phyloP scores from a whole-genome alignment of 2,888 invertebrate species.

The Tetranychus piercei region DNA sequence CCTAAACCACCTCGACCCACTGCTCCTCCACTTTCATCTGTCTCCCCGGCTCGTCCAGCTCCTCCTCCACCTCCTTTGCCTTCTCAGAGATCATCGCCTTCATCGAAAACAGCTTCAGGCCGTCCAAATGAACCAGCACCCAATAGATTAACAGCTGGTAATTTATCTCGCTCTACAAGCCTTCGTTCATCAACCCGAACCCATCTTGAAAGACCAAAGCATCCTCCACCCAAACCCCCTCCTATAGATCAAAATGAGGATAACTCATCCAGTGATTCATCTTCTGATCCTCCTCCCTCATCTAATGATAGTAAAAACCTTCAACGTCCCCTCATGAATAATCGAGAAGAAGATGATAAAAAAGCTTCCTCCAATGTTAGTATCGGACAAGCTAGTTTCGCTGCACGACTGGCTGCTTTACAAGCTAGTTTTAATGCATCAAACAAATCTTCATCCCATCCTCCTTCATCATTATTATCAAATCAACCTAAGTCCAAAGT shows the following conservation, averaged over 20 bases:
- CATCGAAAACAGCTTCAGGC: constrained; percentile 13
- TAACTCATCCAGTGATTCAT: not conserved
- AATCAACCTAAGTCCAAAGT: no score
- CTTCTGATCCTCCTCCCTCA: constrained; percentile 3
- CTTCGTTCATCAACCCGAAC: constrained; percentile 2
- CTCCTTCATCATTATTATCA: not conserved
- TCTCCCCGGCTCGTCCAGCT: constrained; percentile 19
- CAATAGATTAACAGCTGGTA: not conserved
- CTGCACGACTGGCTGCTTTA: not conserved
- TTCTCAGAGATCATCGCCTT: not conserved
- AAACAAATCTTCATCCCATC: not conserved
- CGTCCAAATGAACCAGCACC: not conserved
- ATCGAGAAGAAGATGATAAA: not conserved
- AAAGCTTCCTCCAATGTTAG: not conserved
- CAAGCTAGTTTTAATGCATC: not conserved
- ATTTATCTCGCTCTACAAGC: constrained; percentile 14
- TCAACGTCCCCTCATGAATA: not conserved
- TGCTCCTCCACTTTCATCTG: not conserved
- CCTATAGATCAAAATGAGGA: constrained; percentile 8
- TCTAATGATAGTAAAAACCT: not conserved
- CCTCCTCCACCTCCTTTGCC: constrained; percentile 14
- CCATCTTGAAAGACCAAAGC: constrained; percentile 16
- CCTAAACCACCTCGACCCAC: not conserved
- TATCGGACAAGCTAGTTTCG: not conserved
- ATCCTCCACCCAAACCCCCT: constrained; percentile 18